These are phyloP conservation scores for Celastrina argiolus DNA, from an alignment of 2,888 invertebrate genomes.

Conservation along the genomic window DNA sequence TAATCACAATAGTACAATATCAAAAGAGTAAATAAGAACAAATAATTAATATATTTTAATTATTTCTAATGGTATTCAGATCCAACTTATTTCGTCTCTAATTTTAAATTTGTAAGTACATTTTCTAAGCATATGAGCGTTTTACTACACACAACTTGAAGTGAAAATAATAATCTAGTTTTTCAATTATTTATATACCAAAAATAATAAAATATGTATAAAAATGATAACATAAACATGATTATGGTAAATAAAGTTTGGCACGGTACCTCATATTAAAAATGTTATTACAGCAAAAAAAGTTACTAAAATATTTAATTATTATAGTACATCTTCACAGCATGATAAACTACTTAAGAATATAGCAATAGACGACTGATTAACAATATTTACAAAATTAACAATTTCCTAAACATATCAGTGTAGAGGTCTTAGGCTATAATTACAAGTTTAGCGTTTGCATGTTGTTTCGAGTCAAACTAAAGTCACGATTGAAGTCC, in stretches of 20 bases:
- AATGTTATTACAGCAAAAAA: slow-evolving; percentile 14
- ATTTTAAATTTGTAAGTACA: slow-evolving; percentile 9
- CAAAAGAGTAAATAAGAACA: not conserved
- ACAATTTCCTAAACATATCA: slow-evolving; percentile 54
- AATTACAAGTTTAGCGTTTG: slow-evolving; percentile 32
- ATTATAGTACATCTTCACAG: slow-evolving; percentile 54
- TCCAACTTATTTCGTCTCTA: not conserved
- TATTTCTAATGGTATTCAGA: slow-evolving; percentile 1
- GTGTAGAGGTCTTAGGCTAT: slow-evolving; percentile 29
- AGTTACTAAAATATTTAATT: slow-evolving; percentile 17
- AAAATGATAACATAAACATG: slow-evolving; percentile 3
- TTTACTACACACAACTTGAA: not conserved
- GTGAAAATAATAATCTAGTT: not conserved
- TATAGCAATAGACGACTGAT: slow-evolving; percentile 59
- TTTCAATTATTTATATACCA: not conserved
- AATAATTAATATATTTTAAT: not conserved
- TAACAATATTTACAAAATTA: slow-evolving; percentile 71
- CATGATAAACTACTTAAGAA: slow-evolving; percentile 49
- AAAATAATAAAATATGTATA: slow-evolving; percentile 2
- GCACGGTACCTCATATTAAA: slow-evolving; percentile 16
- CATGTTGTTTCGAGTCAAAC: not conserved
- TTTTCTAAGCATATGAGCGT: not conserved
- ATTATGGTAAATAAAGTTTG: slow-evolving; percentile 14
- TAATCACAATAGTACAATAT: not conserved
- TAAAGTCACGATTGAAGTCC: slow-evolving; percentile 7